Conservation (phyloP, 2,888 invertebrate genomes). For the Salpingus planirostris region DNA sequence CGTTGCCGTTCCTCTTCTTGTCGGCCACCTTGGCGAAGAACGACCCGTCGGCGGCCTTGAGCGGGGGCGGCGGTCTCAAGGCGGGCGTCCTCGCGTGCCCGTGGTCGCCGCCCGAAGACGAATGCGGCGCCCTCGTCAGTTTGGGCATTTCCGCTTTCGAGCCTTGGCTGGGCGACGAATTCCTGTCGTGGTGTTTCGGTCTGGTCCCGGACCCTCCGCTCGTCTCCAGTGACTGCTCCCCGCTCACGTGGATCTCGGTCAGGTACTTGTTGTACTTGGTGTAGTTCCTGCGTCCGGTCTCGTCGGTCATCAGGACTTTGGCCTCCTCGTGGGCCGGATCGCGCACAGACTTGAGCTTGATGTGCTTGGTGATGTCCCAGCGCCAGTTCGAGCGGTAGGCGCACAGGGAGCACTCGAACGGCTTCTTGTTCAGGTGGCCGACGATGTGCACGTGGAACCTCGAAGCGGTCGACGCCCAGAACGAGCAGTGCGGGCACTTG, state of each 20-base stretch:
- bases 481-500: conserved; percentile 86
- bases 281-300: conserved; percentile 83
- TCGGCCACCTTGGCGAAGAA: conserved; percentile 34
- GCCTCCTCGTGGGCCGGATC: conserved; percentile 75
- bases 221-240: conserved; percentile 35
- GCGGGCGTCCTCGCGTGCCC: conserved; percentile 27
- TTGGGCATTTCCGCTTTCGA: conserved; percentile 28
- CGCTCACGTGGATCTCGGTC: conserved; percentile 47
- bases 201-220: conserved; percentile 40
- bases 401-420: conserved; percentile 91
- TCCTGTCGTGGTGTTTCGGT: conserved; percentile 28
- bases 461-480: conserved; percentile 88
- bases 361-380: conserved; percentile 95
- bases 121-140: conserved; percentile 22
- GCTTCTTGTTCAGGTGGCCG: conserved; percentile 85
- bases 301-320: conserved; percentile 83
- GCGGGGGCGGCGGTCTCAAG: conserved; percentile 44
- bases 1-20: conserved; percentile 38
- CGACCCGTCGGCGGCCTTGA: conserved; percentile 53
- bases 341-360: conserved; percentile 77
- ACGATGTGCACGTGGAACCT: conserved; percentile 91
- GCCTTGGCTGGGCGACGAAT: conserved; percentile 21
- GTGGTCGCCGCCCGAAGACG: conserved; percentile 28
- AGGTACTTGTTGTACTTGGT: conserved; percentile 88
- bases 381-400: conserved; percentile 93